Evolutionary conservation across 2,888 invertebrate species (phyloP).

Genomic region (Clivina fossor): DNA sequence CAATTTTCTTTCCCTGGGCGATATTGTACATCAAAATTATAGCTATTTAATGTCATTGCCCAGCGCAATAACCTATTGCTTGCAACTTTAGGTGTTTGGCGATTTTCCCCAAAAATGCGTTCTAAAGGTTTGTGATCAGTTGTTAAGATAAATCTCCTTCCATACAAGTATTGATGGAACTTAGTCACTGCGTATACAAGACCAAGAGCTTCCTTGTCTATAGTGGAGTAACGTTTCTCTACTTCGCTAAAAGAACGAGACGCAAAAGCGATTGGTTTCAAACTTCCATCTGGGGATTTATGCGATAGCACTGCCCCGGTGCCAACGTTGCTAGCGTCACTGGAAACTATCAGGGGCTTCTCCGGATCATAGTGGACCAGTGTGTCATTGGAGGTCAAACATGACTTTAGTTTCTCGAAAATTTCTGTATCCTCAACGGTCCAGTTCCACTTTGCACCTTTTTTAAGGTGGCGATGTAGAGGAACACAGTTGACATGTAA

Average conservation of each 20-base stretch:
- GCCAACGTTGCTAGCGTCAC: slow-evolving; percentile 46
- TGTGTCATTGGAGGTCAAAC: slow-evolving; percentile 29
- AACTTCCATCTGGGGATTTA: slow-evolving; percentile 33
- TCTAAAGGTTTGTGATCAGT: slow-evolving; percentile 48
- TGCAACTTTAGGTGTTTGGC: slow-evolving; percentile 38
- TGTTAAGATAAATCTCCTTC: slow-evolving; percentile 39
- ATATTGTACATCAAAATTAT: slow-evolving; percentile 35
- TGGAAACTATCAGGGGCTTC: slow-evolving; percentile 23
- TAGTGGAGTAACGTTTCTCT: slow-evolving; percentile 39
- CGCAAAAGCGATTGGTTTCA: slow-evolving; percentile 39
- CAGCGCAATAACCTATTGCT: slow-evolving; percentile 41
- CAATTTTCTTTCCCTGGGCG: slow-evolving; percentile 2
- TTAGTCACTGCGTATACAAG: slow-evolving; percentile 40
- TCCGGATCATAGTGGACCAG: slow-evolving; percentile 35
- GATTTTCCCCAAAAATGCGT: slow-evolving; percentile 40
- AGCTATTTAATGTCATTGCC: slow-evolving; percentile 44
- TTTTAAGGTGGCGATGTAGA: slow-evolving; percentile 6
- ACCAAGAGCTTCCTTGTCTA: slow-evolving; percentile 41
- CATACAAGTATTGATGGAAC: slow-evolving; percentile 34
- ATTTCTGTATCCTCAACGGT: slow-evolving; percentile 18
- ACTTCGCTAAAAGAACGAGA: slow-evolving; percentile 35
- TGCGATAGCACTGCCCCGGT: slow-evolving; percentile 43
- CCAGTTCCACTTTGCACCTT: slow-evolving; percentile 32
- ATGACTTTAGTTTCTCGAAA: slow-evolving; percentile 33
- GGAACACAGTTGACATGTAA: slow-evolving; percentile 4